phyloP scores from a whole-genome alignment of 2,888 invertebrate species.

The Odontomyia ornata region DNA sequence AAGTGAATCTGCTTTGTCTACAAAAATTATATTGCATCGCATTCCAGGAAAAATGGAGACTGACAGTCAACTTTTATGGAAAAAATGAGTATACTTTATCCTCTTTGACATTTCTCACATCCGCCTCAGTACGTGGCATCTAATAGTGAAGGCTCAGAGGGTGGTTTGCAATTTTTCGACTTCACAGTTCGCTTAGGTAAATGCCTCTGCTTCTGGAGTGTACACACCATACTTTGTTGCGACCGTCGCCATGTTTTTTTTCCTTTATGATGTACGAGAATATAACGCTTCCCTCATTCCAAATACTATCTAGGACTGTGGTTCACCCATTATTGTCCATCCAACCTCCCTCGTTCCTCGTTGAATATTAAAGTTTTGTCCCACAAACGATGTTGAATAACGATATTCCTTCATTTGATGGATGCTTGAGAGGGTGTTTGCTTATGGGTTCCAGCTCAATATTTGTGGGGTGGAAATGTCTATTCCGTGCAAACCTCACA shows the following conservation, averaged over 20 bases:
- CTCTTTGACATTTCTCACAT: conserved; percentile 2
- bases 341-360: neutral
- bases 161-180: conserved; percentile 15
- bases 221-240: conserved; percentile 4
- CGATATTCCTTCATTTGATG: conserved; percentile 21
- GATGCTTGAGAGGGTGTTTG: conserved; percentile 41
- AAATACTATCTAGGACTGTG: conserved; percentile 34
- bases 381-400: conserved; percentile 34
- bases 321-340: conserved; percentile 37
- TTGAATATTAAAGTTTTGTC: conserved; percentile 37
- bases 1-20: neutral
- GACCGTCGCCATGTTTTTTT: conserved; percentile 40
- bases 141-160: neutral
- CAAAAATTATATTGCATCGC: neutral
- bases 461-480: conserved; percentile 11
- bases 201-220: neutral
- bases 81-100: conserved; percentile 14
- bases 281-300: conserved; percentile 23
- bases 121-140: neutral
- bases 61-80: neutral
- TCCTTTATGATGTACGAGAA: conserved; percentile 7
- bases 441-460: conserved; percentile 10
- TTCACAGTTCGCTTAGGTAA: conserved; percentile 27
- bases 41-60: conserved; percentile 12
- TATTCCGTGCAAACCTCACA: conserved; percentile 13